phyloP scores from a whole-genome alignment of 2,888 invertebrate species.

The Amiota communis region DNA sequence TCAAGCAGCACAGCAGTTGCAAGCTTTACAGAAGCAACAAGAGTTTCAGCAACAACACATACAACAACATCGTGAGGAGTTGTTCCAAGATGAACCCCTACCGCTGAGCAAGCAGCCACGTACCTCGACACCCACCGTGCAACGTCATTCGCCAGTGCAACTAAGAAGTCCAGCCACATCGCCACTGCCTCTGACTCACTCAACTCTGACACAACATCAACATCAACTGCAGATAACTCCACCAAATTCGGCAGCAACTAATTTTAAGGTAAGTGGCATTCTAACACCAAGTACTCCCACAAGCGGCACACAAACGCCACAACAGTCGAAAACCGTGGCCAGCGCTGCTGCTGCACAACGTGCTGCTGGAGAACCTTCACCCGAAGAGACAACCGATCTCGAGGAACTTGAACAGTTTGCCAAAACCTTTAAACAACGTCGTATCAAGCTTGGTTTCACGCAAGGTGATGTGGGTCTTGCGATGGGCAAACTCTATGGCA shows the following conservation, averaged over 20 bases:
- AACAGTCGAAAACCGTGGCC: slow-evolving; percentile 74
- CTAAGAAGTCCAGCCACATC: slow-evolving; percentile 71
- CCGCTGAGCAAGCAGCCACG: slow-evolving; percentile 56
- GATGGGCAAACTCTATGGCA: slow-evolving; percentile 98
- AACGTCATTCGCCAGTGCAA: slow-evolving; percentile 70
- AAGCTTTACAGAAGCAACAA: slow-evolving; percentile 83
- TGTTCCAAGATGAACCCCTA: slow-evolving; percentile 47
- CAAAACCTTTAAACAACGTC: slow-evolving; percentile 96
- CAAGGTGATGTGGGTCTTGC: slow-evolving; percentile 99
- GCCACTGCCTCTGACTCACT: slow-evolving; percentile 53
- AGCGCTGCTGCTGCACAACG: slow-evolving; percentile 75
- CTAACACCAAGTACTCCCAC: slow-evolving; percentile 77
- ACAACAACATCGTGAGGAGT: slow-evolving; percentile 37
- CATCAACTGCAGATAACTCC: slow-evolving; percentile 70
- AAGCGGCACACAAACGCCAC: slow-evolving; percentile 75
- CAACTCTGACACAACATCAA: slow-evolving; percentile 17
- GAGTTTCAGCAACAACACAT: slow-evolving; percentile 71
- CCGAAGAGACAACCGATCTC: slow-evolving; percentile 96
- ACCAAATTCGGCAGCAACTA: slow-evolving; percentile 74
- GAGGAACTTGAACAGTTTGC: slow-evolving; percentile 99
- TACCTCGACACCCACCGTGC: slow-evolving; percentile 68
- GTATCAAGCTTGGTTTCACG: slow-evolving; percentile 98
- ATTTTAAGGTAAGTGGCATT: slow-evolving; percentile 71
- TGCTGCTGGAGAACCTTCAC: slow-evolving; percentile 83
- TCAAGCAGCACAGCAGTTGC: slow-evolving; percentile 88